These are phyloP conservation scores for Rhynchomys soricoides DNA, from an alignment of 2,113 vertebrate species.

Conservation along the genomic window DNA sequence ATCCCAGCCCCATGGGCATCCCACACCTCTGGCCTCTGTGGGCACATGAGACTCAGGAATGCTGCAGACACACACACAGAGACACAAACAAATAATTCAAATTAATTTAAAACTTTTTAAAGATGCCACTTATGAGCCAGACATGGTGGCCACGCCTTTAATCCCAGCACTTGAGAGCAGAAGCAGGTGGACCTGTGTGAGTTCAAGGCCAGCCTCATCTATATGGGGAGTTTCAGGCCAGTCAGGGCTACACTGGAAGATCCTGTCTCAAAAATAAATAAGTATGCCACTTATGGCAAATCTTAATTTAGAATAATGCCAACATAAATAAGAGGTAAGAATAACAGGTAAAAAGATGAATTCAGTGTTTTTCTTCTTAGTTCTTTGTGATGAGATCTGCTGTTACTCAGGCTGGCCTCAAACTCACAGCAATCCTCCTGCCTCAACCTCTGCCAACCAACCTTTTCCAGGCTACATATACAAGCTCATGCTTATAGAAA, in stretches of 20 bases:
- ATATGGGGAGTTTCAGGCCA: not conserved
- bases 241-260: not conserved
- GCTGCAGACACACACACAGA: not conserved
- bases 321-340: not conserved
- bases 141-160: not conserved
- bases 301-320: not conserved
- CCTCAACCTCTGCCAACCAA: not conserved
- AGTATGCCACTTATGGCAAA: not conserved
- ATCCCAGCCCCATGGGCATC: not conserved
- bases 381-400: not conserved
- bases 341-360: not conserved
- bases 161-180: not conserved
- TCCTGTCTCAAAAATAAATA: not conserved
- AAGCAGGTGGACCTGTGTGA: not conserved
- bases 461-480: accelerated
- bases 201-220: not conserved
- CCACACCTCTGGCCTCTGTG: not conserved
- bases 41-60: not conserved
- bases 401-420: not conserved
- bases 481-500: not conserved
- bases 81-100: not conserved
- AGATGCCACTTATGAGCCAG: not conserved
- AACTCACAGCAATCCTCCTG: not conserved
- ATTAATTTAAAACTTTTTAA: not conserved
- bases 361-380: not conserved